Percentiles rank a stretch among this genome's conserved stretches.
These are phyloP conservation scores for Enoplosus armatus DNA, from an alignment of 2,797 vertebrate species.

Conservation along the genomic window DNA sequence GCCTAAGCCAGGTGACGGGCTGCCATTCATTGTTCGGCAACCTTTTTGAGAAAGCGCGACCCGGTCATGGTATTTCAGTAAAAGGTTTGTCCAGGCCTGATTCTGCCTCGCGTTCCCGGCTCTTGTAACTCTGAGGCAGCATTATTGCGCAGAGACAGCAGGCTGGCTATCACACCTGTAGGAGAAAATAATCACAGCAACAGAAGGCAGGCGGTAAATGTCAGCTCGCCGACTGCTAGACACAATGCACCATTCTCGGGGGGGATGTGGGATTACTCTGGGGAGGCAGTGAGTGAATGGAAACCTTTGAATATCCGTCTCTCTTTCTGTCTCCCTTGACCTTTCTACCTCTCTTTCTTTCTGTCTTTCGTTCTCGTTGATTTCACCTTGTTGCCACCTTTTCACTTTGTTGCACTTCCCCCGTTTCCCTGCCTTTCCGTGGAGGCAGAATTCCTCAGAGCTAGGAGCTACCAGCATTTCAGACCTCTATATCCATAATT, in stretches of 20 bases:
- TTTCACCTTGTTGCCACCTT: slow-evolving; percentile 47
- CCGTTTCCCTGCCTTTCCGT: neutral
- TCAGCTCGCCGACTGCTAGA: slow-evolving; percentile 62
- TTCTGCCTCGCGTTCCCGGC: slow-evolving; percentile 14
- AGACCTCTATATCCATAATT: neutral
- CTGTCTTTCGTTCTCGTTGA: slow-evolving; percentile 39
- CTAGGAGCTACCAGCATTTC: slow-evolving; percentile 3
- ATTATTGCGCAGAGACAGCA: slow-evolving; percentile 37
- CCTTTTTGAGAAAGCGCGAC: slow-evolving; percentile 29
- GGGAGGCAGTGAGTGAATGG: slow-evolving; percentile 64
- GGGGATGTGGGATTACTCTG: slow-evolving; percentile 44
- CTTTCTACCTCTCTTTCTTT: slow-evolving; percentile 57
- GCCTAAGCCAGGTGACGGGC: neutral
- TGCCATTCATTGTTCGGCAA: slow-evolving; percentile 35
- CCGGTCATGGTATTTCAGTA: slow-evolving; percentile 42
- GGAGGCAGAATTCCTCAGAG: too few relatives aligned
- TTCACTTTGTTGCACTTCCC: slow-evolving; percentile 17
- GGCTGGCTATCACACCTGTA: slow-evolving; percentile 69
- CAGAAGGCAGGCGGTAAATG: slow-evolving; percentile 77
- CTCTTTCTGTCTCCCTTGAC: slow-evolving; percentile 61
- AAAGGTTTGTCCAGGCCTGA: slow-evolving; percentile 37
- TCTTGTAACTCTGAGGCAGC: slow-evolving; percentile 42
- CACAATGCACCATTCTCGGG: slow-evolving; percentile 43
- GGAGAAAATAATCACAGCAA: slow-evolving; percentile 74
- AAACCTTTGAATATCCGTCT: slow-evolving; percentile 73